Percentiles rank a stretch among this genome's conserved stretches.
Evolutionary conservation across 2,797 vertebrate species (phyloP).

Genomic region (Sebastes trivittatus): DNA sequence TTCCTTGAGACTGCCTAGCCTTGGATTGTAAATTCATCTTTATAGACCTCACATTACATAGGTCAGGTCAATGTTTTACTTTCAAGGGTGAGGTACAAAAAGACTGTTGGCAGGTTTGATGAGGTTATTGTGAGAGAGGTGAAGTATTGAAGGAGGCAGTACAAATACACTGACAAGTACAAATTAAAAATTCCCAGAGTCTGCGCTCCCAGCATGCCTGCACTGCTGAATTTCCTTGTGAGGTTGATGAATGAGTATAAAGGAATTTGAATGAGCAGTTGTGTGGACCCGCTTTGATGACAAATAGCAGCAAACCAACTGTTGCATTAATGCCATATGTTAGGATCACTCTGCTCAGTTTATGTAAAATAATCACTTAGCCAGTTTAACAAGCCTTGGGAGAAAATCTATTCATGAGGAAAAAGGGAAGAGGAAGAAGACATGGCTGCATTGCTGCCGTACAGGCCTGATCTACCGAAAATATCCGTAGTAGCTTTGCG

Average conservation of each 20-base stretch:
- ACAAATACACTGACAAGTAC: neutral
- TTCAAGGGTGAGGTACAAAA: neutral
- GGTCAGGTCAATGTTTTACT: conserved; percentile 57
- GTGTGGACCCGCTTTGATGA: neutral
- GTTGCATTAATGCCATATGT: neutral
- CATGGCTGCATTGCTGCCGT: neutral
- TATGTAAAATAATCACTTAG: neutral
- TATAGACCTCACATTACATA: conserved; percentile 4
- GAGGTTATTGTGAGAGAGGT: neutral
- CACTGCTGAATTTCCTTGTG: neutral
- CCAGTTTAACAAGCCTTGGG: neutral
- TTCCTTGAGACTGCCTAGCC: conserved; percentile 14
- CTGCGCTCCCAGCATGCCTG: neutral
- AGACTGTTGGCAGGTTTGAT: neutral
- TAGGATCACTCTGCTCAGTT: neutral
- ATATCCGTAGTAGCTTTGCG: neutral
- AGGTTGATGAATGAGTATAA: conserved; percentile 26
- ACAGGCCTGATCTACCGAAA: neutral
- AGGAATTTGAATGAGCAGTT: conserved; percentile 43
- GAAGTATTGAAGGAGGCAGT: neutral
- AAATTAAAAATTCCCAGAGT: neutral
- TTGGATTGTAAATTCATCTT: conserved; percentile 39
- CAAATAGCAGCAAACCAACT: conserved; percentile 4
- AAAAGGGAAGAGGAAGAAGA: conserved; percentile 12
- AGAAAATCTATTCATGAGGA: neutral